Evolutionary conservation across 2,797 vertebrate species (phyloP), one percentile per base, ranked within the genome.

Genomic region (Hozukius guyotensis): DNA sequence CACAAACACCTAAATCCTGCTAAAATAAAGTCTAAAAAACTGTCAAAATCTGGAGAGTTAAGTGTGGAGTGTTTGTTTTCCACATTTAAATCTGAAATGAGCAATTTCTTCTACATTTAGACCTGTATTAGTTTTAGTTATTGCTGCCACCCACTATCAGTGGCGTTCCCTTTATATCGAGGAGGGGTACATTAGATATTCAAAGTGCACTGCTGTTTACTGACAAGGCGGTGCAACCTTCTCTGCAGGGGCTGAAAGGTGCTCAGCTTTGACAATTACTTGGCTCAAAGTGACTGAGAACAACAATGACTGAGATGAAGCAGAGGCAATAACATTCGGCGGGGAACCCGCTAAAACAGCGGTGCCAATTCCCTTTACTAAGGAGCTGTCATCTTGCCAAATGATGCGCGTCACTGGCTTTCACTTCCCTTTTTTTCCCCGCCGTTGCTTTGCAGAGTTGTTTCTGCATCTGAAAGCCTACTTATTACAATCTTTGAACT

Each of bases 221-320:
- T 88, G 90, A 92, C 91, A 87, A 85, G 90, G 89, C 82, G 77
- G 69, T 55, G 75, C 87, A 78, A 84, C 89, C 90, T 79, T 90
- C 87, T 88, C 89, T 74, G 70, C 87, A 49, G 77, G 88, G 75
- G 88, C 92, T 94, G 89, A 89, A 92, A 93, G 88, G 91, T 93
- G 89, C 90, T 94, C 93, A 86, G 94, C 91, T 92, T 88, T 93
- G 92, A 93, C 93, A 93, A 94, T 95, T 94, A 93, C 88, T 89
- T 46, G 25, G 64, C 87, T 91, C 88, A 92, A 91, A 94, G 90
- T 94, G 93, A 94, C 90, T 90, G 89, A 89, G 92, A 93, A 94
- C 92, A 89, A 91, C 86, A 83, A 81, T 78, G 80, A 80, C 84
- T 31, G 87, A 93, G 90, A 93, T 86, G 81, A 92, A 90, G 86